Base-by-base conservation (phyloP, 1,140 invertebrate species). In the Glossosoma conforme region DNA sequence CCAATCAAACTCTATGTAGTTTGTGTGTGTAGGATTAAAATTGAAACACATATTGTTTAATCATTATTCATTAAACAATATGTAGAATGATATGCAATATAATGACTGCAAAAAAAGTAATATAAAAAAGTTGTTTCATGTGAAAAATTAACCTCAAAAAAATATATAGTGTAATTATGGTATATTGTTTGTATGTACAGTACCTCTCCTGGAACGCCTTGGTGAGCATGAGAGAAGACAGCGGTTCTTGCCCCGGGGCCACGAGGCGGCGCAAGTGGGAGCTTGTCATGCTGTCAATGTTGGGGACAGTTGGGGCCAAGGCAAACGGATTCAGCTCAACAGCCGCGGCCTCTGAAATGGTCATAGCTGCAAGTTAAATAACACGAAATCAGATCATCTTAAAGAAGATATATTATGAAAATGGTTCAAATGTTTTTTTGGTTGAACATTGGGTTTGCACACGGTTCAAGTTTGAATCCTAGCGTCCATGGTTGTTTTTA, bases 241-340 rank as follows among this genome's bases (percentile, higher is more conserved):
- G 17, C 51, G 52, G 1, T 45, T 51, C 3, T 36, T 47, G 24
- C 32, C 52, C 28, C 37, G 40, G 6, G 44, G 48, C 1, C 33
- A 45, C 51, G 21, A 71, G 58, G 21, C 65, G 51, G 4, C 65
- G 61, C 47, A 71, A 56, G 57, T 68, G 67, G 14, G 47, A 52
- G 49, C 54, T 44, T 58, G 54, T 35, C 40, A 51, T 30, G 44
- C 57, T 45, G 35, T 47, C 55, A 59, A 44, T 41, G 43, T 50
- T 37, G 53, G 58, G 30, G 56, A 61, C 9, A 61, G 62, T 20
- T 9, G 61, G 60, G 8, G 58, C 60, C 49, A 65, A 58, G 14
- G 66, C 56, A 60, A 71, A 71, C 43, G 70, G 71, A 49, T 74
- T 71, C 47, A 72, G 13, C 19, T 67, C 64, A 2, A 54, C 32